Evolutionary conservation across 2,113 vertebrate species (phyloP).

Genomic region (Antennarius striatus): DNA sequence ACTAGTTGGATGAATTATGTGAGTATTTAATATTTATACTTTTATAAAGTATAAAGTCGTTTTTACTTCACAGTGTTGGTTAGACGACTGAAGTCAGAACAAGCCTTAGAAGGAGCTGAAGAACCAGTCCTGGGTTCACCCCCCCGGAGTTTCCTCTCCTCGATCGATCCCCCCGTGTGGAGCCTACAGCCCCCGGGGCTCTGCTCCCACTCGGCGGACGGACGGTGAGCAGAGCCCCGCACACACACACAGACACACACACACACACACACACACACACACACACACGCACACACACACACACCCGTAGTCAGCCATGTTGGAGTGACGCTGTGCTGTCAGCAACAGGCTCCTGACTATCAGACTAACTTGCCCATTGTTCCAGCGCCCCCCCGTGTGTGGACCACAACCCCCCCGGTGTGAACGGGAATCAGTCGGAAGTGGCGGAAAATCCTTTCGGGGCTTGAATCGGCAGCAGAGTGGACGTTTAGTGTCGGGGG

Average conservation of each 20-base stretch:
- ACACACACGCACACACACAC: conserved; percentile 15
- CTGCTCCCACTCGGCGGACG: conserved; percentile 52
- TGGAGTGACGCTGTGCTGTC: conserved; percentile 74
- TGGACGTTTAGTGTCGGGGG: conserved; percentile 29
- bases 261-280: conserved; percentile 40
- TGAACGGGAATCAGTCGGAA: neutral
- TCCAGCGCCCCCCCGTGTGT: no score
- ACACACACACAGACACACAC: conserved; percentile 28
- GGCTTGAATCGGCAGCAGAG: conserved; percentile 16
- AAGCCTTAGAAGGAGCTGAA: no score
- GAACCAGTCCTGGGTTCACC: no score
- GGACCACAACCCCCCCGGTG: no score
- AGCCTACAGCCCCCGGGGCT: conserved; percentile 9
- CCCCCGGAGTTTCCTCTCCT: conserved; percentile 3
- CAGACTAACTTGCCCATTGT: no score
- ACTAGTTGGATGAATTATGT: no score
- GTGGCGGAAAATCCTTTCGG: conserved; percentile 15
- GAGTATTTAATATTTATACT: no score
- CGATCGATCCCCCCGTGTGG: conserved; percentile 15
- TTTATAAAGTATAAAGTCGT: no score
- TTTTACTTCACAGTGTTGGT: no score
- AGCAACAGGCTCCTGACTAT: conserved; percentile 73
- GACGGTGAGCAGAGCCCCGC: neutral
- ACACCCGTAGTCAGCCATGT: conserved; percentile 75
- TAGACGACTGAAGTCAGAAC: no score